Conservation (phyloP, 2,888 invertebrate species). For the Drosophila parthenogenetica region DNA sequence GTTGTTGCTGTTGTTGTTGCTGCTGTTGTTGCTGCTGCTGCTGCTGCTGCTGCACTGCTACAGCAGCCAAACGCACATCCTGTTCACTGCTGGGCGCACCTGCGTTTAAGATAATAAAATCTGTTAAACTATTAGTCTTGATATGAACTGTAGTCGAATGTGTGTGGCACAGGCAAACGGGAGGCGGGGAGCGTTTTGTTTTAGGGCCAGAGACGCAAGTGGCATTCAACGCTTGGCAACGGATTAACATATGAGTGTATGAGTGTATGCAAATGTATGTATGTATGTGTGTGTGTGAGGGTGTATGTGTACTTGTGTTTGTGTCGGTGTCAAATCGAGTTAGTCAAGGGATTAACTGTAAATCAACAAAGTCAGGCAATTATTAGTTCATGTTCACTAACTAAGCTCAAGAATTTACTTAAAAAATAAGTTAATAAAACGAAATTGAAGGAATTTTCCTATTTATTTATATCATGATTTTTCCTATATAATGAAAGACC, state of each 20-base stretch:
- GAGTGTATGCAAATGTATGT: slow-evolving; percentile 29
- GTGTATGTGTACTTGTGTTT: slow-evolving; percentile 28
- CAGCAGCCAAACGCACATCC: slow-evolving; percentile 85
- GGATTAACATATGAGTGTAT: slow-evolving; percentile 21
- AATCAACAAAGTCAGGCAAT: slow-evolving; percentile 37
- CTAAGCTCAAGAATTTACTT: background rate
- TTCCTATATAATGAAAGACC: too few relatives aligned
- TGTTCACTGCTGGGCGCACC: slow-evolving; percentile 94
- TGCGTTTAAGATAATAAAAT: slow-evolving; percentile 86
- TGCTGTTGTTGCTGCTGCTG: slow-evolving; percentile 79
- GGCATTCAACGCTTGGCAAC: slow-evolving; percentile 63
- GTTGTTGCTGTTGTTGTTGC: slow-evolving; percentile 79
- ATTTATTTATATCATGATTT: too few relatives aligned
- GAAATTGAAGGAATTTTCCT: background rate
- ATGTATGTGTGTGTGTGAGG: slow-evolving; percentile 27
- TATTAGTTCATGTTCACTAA: slow-evolving; percentile 11
- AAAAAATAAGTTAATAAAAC: background rate
- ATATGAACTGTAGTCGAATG: slow-evolving; percentile 57
- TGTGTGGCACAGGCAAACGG: slow-evolving; percentile 66
- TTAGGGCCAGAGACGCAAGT: slow-evolving; percentile 55
- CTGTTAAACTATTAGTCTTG: slow-evolving; percentile 83
- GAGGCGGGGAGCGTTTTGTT: slow-evolving; percentile 38
- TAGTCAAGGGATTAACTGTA: slow-evolving; percentile 40
- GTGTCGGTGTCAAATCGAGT: slow-evolving; percentile 33
- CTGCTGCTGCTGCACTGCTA: slow-evolving; percentile 65